These are phyloP conservation scores for Xestia sexstrigata DNA, from an alignment of 2,888 invertebrate genomes.

Conservation along the genomic window DNA sequence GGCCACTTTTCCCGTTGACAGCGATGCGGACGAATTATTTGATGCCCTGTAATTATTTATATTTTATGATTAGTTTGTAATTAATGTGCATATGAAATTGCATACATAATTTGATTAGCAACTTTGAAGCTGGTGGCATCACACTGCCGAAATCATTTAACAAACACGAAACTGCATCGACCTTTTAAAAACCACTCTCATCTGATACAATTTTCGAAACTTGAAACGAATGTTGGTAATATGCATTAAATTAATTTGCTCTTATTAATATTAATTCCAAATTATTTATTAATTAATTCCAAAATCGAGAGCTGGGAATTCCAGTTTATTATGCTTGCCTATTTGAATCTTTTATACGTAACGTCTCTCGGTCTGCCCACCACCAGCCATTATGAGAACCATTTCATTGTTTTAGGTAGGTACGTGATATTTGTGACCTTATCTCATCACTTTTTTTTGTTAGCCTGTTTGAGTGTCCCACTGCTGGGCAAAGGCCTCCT, in stretches of 20 bases:
- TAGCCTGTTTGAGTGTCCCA: no score
- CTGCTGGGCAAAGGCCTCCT: no score
- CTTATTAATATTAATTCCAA: slow-evolving; percentile 27
- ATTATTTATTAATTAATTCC: no score
- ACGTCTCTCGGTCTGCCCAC: background rate
- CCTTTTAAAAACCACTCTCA: slow-evolving; percentile 5
- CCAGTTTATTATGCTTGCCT: background rate
- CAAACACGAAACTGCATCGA: slow-evolving; percentile 6
- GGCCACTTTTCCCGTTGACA: background rate
- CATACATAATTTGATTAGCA: background rate
- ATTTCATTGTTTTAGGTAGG: no score
- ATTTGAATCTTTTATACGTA: background rate
- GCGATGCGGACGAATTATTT: background rate
- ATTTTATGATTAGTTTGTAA: background rate
- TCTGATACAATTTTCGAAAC: slow-evolving; percentile 13
- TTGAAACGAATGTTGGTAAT: slow-evolving; percentile 12
- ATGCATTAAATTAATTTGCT: slow-evolving; percentile 31
- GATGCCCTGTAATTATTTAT: background rate
- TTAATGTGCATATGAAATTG: background rate
- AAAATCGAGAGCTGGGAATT: slow-evolving; percentile 18
- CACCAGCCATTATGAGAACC: background rate
- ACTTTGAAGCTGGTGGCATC: background rate
- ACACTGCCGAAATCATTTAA: background rate
- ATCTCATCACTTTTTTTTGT: no score
- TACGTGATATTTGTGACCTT: background rate